Conservation (phyloP, 92 coral and sea anemone genomes). For the Zoanthus solanderi region DNA sequence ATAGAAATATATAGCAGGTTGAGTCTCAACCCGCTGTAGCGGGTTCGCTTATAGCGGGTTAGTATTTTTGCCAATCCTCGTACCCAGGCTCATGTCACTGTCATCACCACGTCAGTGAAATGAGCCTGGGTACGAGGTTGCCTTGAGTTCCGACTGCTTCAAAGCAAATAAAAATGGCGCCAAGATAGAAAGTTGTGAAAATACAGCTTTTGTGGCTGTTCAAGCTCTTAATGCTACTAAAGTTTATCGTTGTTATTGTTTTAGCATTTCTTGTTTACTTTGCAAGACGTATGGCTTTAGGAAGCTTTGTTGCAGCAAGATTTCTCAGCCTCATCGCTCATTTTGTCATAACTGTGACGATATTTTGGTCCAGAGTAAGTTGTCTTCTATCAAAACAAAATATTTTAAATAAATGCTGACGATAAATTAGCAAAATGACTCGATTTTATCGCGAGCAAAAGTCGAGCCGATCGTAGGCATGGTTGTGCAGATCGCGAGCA, state of each 20-base stretch:
- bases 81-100: too few species aligned
- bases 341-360: slow-evolving; percentile 88
- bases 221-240: background rate
- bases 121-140: background rate
- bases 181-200: background rate
- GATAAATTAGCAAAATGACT: too few species aligned
- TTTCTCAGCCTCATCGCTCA: slow-evolving; percentile 92
- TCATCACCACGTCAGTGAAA: too few species aligned
- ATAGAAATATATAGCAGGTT: too few species aligned
- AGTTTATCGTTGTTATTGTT: background rate
- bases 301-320: slow-evolving; percentile 91
- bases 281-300: slow-evolving; percentile 55
- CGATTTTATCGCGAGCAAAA: too few species aligned
- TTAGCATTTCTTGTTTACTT: background rate
- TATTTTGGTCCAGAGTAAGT: slow-evolving; percentile 94
- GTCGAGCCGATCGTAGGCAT: too few species aligned
- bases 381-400: too few species aligned
- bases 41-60: too few species aligned
- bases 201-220: background rate
- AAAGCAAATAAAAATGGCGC: slow-evolving; percentile 39
- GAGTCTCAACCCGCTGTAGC: too few species aligned
- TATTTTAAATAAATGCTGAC: too few species aligned
- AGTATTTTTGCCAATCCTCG: too few species aligned
- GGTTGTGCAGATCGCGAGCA: too few species aligned
- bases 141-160: background rate